Base-by-base conservation (phyloP, 2,797 vertebrate genomes). In the Pangasius sanitwongsei region DNA sequence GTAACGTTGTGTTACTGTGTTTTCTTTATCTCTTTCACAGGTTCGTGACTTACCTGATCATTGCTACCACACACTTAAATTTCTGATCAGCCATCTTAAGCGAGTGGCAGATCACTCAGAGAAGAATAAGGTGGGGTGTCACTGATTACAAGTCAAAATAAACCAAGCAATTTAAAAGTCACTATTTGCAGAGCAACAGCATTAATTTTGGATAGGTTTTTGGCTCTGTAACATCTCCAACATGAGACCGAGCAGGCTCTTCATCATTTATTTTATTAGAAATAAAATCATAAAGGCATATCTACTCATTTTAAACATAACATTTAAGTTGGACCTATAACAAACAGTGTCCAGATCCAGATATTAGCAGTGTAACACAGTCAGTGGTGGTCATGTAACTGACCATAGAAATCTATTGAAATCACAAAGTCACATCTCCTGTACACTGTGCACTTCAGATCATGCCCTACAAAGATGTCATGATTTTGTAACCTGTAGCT, bases 31-130 rank as follows among this genome's bases (percentile, higher is more conserved):
- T 23, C 2, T 83, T 78, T 86, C 69, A 34, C 91, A 99, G 98
- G 97, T 99, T 92, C 96, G 95, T 8, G 97, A 98, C 90, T 96
- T 99, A 61, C 98, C 98, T 5, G 96, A 97, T 91, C 95, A 99
- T 93, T 98, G 99, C 92, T 97, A 97, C 1, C 97, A 99, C 94
- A 99, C 98, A 0, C 96, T 99, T 65, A 97, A 97, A 89, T 99
- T 98, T 93, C 94, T 99, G 80, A 96, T 98, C 90, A 96, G 96
- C 37, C 98, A 99, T 87, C 95, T 99, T 65, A 99, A 98, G 93
- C 98, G 93, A 90, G 97, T 99, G 1, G 98, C 98, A 0, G 98
- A 99, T 91, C 94, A 99, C 93, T 96, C 97, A 0, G 97, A 98
- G 75, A 98, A 98, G 93, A 99, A 99, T 93, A 99, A 99, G 97